Base-by-base conservation (phyloP, 2,113 vertebrate species). In the Corythornis madagascariensis region DNA sequence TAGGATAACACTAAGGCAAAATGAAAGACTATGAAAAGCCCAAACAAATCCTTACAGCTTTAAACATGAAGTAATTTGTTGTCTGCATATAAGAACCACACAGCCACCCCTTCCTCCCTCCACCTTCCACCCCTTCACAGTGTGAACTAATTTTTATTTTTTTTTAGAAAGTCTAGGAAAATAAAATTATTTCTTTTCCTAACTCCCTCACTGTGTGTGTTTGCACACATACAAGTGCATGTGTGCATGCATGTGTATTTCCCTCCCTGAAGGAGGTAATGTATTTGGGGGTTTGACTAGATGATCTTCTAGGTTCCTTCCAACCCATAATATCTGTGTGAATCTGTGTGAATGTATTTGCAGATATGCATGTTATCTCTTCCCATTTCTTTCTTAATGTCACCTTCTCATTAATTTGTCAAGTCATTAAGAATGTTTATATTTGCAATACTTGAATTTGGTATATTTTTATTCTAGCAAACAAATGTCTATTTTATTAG, bases 1-100 rank as follows among this genome's bases (percentile, higher is more conserved):
- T 80, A 88, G 47, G 75, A 38, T 85, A 89, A 76, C 59, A n/a
- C 53, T 47, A 85, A 79, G 63, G 26, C 70, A 93, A 93, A 69
- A 61, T 81, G 35, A 82, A 92, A 87, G 70, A 42, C 42, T 64
- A 25, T 18, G 55, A 82, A 48, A 87, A 91, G 65, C 20, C 70
- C 11, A 69, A 87, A 85, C 24, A 93, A 90, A 91, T 86, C 56
- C n/a, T 82, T 72, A 71, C 33, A 64, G 19, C 47, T 79, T 90
- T 87, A 89, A 92, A 84, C 61, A 69, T 45, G 70, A 90, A 29
- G 8, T 92, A 48, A 69, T 82, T 75, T 88, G 31, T 31, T 83
- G 20, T 42, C 48, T 72, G 66, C 22, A 35, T 35, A 11, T 69
- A 69, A 50, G 45, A 24, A 50, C 31, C n/a, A 48, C 22, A 26